phyloP scores from a whole-genome alignment of 1,140 invertebrate species.

The Uloborus diversus region DNA sequence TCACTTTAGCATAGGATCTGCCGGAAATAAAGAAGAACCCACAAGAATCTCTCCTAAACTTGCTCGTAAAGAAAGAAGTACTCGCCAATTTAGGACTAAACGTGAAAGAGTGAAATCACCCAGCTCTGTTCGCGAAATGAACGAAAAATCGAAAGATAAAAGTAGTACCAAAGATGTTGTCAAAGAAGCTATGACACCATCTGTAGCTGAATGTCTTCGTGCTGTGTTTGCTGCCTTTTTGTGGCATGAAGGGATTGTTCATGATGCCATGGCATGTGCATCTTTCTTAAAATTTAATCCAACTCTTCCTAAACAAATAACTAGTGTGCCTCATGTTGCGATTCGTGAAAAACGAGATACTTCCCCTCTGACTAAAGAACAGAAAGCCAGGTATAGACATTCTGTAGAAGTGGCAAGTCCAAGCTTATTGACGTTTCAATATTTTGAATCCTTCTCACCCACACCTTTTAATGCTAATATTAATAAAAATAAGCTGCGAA shows the following conservation, averaged over 20 bases:
- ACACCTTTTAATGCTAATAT: constrained; percentile 77
- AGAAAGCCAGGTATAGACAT: constrained; percentile 76
- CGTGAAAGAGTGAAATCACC: constrained; percentile 75
- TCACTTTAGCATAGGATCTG: constrained; percentile 73
- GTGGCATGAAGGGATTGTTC: constrained; percentile 97
- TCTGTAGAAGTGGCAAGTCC: constrained; percentile 86
- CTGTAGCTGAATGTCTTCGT: constrained; percentile 89
- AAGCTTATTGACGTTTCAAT: constrained; percentile 75
- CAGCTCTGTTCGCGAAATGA: constrained; percentile 57
- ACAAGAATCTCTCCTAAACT: constrained; percentile 74
- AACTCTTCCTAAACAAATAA: constrained; percentile 59
- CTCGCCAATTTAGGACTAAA: constrained; percentile 67
- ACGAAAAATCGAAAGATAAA: constrained; percentile 52
- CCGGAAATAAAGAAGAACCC: constrained; percentile 67
- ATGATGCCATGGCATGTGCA: constrained; percentile 97
- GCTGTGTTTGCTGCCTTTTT: constrained; percentile 95
- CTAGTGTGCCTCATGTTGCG: constrained; percentile 44
- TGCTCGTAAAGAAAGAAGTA: constrained; percentile 70
- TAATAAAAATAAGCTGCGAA: constrained; percentile 70
- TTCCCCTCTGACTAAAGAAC: constrained; percentile 59
- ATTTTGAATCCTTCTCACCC: constrained; percentile 79
- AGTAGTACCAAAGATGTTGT: constrained; percentile 64
- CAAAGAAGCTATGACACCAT: constrained; percentile 89
- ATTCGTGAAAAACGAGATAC: constrained; percentile 35
- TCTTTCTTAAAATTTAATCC: constrained; percentile 90